Percentiles rank a stretch among this genome's conserved stretches.
Conservation (phyloP, 2,888 invertebrate species). For the Pediacus dermestoides region DNA sequence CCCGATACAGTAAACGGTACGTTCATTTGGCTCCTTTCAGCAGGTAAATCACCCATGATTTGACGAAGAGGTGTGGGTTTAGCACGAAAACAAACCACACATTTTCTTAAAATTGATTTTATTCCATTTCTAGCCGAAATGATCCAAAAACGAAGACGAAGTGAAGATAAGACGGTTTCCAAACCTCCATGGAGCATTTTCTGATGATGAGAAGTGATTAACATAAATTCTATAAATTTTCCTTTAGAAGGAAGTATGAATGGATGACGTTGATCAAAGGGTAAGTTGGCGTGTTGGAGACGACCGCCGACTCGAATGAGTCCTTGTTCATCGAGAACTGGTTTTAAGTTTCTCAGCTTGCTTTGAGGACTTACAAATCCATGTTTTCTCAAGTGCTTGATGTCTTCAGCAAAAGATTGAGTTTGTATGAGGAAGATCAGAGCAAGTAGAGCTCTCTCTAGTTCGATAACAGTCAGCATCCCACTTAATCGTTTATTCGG, state of each 20-base stretch:
- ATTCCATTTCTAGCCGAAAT: slow-evolving; percentile 14
- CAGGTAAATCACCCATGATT: slow-evolving; percentile 27
- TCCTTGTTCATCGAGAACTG: slow-evolving; percentile 16
- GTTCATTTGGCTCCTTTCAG: slow-evolving; percentile 14
- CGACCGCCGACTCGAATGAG: slow-evolving; percentile 22
- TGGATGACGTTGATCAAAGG: slow-evolving; percentile 15
- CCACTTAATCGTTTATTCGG: no score
- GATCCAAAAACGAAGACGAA: slow-evolving; percentile 22
- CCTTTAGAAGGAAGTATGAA: slow-evolving; percentile 18
- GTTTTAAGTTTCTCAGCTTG: slow-evolving; percentile 13
- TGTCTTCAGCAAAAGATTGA: slow-evolving; percentile 13
- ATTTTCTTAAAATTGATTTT: slow-evolving; percentile 16
- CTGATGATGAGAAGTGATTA: slow-evolving; percentile 18
- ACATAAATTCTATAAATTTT: slow-evolving; percentile 17
- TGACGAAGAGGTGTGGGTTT: slow-evolving; percentile 11
- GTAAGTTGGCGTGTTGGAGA: slow-evolving; percentile 15
- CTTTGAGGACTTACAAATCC: slow-evolving; percentile 10
- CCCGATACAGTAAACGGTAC: slow-evolving; percentile 20
- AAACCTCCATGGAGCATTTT: slow-evolving; percentile 21
- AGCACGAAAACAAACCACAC: slow-evolving; percentile 14
- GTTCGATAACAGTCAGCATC: no score
- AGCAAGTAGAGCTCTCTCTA: no score
- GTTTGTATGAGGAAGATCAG: no score
- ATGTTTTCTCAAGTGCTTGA: slow-evolving; percentile 6
- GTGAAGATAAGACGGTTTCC: slow-evolving; percentile 13